Evolutionary conservation across 1,140 invertebrate species (phyloP), one percentile per base, ranked within the genome.

Genomic region (Aphis craccivora): DNA sequence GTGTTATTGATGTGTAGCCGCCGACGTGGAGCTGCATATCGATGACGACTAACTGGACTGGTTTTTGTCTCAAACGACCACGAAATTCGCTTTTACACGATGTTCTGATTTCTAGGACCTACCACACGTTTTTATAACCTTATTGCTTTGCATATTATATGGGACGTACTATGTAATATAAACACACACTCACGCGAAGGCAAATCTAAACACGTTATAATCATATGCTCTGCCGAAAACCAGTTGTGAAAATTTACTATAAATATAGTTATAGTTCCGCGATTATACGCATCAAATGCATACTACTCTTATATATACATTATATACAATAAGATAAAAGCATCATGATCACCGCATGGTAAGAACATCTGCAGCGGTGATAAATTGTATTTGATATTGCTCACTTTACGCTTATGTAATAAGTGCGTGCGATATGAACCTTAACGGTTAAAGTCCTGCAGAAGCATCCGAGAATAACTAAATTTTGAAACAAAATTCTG

Each of bases 41-140:
- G 81, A 35, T 40, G 37, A 83, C 60, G 81, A 83, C 81, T 35
- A 83, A 83, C 81, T 83, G 81, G 22, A 83, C 81, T 83, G 81
- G 81, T 83, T 83, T 83, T 83, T 37, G 22, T 83, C 35, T 40
- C 35, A 14, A n/a, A 76, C 60, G 60, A 76, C 60, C 60, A 83
- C 81, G 37, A 83, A 83, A 83, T 83, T 83, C 81, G 81, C 81
- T 83, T 83, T 83, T 83, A 83, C 81, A 23, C 81, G 37, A 37
- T 83, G 35, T 35, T 37, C 81, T 40, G 81, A 83, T 37, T 83
- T 83, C 37, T 40, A 40, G 37, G 81, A 83, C 81, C 81, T 83
- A 83, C 37, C 81, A 76, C 60, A 76, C 60, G 30, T 76, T 76
- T 35, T 76, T 40, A 83, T 83, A 83, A 83, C n/a, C n/a, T 40